phyloP scores from a whole-genome alignment of 2,888 invertebrate species.

The Tuberolachnus salignus region DNA sequence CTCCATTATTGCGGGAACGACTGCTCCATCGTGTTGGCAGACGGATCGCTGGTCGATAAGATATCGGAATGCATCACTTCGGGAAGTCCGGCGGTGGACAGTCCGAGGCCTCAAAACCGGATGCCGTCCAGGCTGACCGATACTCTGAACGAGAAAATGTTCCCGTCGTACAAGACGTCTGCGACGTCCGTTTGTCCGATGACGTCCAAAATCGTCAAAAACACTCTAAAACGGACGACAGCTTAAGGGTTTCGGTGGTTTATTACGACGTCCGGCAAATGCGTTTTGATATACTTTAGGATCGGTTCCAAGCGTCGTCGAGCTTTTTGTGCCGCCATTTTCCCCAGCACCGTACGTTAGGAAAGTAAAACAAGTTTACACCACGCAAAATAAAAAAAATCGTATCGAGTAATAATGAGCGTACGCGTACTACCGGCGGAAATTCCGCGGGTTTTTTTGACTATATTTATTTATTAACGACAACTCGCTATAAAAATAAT shows the following conservation, averaged over 20 bases:
- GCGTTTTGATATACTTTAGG: too few species aligned
- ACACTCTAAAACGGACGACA: not conserved
- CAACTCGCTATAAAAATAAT: too few species aligned
- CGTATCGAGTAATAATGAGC: too few species aligned
- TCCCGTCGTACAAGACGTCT: not conserved
- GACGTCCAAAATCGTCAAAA: not conserved
- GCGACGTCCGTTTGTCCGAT: not conserved
- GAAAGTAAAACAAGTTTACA: too few species aligned
- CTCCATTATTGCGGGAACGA: slow-evolving; percentile 27
- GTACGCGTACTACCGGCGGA: too few species aligned
- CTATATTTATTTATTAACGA: too few species aligned
- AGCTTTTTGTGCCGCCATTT: too few species aligned
- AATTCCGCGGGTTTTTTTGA: too few species aligned
- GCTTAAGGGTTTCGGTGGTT: too few species aligned
- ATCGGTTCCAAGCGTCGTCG: too few species aligned
- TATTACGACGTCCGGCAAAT: not conserved
- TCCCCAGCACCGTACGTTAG: too few species aligned
- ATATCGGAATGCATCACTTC: not conserved
- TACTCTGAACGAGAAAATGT: not conserved
- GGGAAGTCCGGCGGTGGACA: not conserved
- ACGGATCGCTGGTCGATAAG: not conserved
- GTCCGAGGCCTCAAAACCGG: slow-evolving; percentile 5
- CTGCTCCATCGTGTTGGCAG: not conserved
- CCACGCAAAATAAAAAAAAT: too few species aligned
- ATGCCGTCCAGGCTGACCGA: not conserved